A percentile compares a stretch with the other conserved stretches of the same genome.
These are phyloP conservation scores for Spinus pinus DNA, from an alignment of 2,797 vertebrate genomes.

Conservation along the genomic window DNA sequence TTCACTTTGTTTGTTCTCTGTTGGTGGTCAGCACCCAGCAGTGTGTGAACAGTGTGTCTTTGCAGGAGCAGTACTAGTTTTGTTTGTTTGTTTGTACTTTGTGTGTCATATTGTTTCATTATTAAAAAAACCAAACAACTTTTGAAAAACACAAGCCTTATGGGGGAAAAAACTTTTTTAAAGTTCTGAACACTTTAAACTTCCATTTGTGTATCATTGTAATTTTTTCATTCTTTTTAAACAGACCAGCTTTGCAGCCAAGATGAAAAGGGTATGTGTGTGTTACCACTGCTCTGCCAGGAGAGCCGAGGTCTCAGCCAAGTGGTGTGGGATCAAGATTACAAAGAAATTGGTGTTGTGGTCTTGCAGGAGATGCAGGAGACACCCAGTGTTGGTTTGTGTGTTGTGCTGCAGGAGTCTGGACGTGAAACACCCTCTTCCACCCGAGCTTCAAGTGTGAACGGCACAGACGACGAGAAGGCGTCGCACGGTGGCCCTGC, in stretches of 20 bases:
- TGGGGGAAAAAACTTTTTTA: background rate
- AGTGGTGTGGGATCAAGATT: background rate
- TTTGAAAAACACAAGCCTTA: background rate
- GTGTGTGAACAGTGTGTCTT: background rate
- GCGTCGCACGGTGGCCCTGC: constrained; percentile 82
- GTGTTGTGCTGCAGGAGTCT: constrained; percentile 78
- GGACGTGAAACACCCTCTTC: constrained; percentile 85
- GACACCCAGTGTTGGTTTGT: background rate
- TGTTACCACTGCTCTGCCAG: background rate
- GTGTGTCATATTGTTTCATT: background rate
- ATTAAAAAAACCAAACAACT: background rate
- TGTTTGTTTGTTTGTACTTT: background rate
- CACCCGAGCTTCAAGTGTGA: constrained; percentile 89
- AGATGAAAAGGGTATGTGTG: background rate
- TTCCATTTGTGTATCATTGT: background rate
- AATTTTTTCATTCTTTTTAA: background rate
- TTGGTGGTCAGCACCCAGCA: background rate
- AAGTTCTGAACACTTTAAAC: background rate
- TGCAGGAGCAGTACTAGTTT: background rate
- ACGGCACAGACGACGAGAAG: constrained; percentile 95
- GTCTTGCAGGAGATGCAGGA: background rate
- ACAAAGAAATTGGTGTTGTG: background rate
- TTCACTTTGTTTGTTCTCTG: background rate
- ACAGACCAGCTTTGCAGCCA: background rate
- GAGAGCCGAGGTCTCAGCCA: background rate